Conservation (phyloP, 2,113 vertebrate genomes). For the Speoplatyrhinus poulsoni region DNA sequence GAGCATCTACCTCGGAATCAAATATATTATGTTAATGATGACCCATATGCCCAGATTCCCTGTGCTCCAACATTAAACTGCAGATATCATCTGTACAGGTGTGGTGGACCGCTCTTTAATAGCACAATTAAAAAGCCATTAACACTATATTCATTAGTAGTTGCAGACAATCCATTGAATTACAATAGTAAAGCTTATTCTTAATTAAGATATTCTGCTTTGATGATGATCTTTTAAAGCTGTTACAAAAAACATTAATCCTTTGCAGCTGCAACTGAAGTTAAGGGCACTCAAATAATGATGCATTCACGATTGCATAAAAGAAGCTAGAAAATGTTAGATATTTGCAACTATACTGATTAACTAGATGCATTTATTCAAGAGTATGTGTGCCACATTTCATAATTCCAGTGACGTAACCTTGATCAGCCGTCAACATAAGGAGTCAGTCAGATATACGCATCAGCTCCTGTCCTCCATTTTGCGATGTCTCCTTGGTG, state of each 20-base stretch:
- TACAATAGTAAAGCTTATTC: constrained; percentile 18
- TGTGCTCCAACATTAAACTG: constrained; percentile 21
- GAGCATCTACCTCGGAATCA: constrained; percentile 46
- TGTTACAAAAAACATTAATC: neutral
- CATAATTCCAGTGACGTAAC: too few relatives aligned
- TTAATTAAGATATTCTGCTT: neutral
- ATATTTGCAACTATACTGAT: too few relatives aligned
- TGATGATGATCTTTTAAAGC: neutral
- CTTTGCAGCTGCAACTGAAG: neutral
- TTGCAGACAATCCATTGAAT: constrained; percentile 54
- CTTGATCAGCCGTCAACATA: neutral
- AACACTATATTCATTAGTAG: constrained; percentile 57
- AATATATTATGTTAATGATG: constrained; percentile 56
- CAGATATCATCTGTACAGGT: constrained; percentile 62
- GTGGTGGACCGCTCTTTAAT: constrained; percentile 67
- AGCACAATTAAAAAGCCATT: constrained; percentile 79
- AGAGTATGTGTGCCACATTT: too few relatives aligned
- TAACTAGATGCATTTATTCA: too few relatives aligned
- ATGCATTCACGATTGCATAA: too few relatives aligned
- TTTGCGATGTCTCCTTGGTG: constrained; percentile 21
- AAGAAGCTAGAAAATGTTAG: too few relatives aligned
- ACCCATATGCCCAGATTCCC: constrained; percentile 42
- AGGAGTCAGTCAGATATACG: neutral
- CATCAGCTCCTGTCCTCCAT: neutral
- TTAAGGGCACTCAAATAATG: too few relatives aligned